Percentiles rank a stretch among this genome's conserved stretches.
Conservation (phyloP, 2,113 vertebrate species). For the Callithrix jacchus region DNA sequence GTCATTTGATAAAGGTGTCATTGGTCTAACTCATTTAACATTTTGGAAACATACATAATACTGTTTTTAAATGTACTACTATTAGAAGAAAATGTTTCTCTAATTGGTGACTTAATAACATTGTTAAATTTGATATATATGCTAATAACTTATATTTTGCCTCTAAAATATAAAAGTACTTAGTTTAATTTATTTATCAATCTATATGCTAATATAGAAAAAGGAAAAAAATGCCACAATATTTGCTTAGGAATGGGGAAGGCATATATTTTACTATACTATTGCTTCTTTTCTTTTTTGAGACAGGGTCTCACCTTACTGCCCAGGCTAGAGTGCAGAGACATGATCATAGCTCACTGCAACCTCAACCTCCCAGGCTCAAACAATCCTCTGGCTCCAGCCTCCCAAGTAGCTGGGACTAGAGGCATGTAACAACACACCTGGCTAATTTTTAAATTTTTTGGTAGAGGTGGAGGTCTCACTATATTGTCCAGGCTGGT, state of each 20-base stretch:
- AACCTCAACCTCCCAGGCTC: too few species aligned
- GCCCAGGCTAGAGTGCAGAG: too few species aligned
- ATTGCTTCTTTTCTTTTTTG: too few species aligned
- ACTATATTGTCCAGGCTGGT: too few species aligned
- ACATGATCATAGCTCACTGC: too few species aligned
- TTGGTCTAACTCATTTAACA: neutral
- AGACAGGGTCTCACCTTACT: too few species aligned
- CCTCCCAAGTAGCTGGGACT: too few species aligned
- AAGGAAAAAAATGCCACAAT: neutral
- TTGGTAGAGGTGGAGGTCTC: too few species aligned
- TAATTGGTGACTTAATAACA: constrained; percentile 26
- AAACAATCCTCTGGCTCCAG: too few species aligned
- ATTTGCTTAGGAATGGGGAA: neutral
- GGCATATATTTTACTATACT: neutral
- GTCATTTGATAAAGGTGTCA: neutral
- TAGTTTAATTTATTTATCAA: neutral
- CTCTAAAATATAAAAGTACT: constrained; percentile 17
- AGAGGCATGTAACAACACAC: too few species aligned
- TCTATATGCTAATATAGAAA: neutral
- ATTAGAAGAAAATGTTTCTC: neutral
- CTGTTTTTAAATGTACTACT: neutral
- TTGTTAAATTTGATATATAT: neutral
- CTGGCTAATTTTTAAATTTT: too few species aligned
- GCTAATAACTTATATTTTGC: constrained; percentile 38
- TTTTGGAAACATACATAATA: neutral